Percentiles rank a stretch among this genome's conserved stretches.
Conservation (phyloP, 2,113 vertebrate species). For the Macroglossus sobrinus region DNA sequence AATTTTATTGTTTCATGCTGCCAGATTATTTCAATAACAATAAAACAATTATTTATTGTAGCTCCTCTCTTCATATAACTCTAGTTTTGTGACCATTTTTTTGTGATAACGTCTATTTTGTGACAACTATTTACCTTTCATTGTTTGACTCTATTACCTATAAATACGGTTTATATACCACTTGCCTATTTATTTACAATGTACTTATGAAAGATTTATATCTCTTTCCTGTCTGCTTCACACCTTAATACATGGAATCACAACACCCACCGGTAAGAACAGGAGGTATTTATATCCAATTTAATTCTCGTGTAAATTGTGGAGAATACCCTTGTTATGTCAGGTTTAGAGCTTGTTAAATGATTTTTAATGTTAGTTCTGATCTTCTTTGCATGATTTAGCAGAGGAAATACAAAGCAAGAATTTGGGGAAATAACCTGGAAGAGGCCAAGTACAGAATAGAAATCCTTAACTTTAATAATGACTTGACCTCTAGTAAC, state of each 20-base stretch:
- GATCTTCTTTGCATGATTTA: slow-evolving; percentile 82
- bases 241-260: slow-evolving; percentile 90
- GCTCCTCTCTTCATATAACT: slow-evolving; percentile 64
- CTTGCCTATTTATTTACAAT: slow-evolving; percentile 82
- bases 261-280: slow-evolving; percentile 94
- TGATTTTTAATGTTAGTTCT: slow-evolving; percentile 82
- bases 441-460: slow-evolving; percentile 79
- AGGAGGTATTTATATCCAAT: slow-evolving; percentile 96
- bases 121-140: slow-evolving; percentile 70
- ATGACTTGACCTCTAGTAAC: slow-evolving; percentile 60
- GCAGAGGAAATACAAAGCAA: slow-evolving; percentile 74
- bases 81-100: slow-evolving; percentile 67
- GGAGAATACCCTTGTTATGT: slow-evolving; percentile 85
- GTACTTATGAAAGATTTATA: slow-evolving; percentile 93
- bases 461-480: slow-evolving; percentile 59
- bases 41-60: slow-evolving; percentile 65
- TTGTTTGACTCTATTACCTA: slow-evolving; percentile 79
- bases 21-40: slow-evolving; percentile 68
- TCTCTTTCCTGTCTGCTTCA: slow-evolving; percentile 95
- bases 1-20: slow-evolving; percentile 65
- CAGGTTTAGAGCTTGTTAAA: slow-evolving; percentile 81
- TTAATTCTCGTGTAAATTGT: slow-evolving; percentile 87
- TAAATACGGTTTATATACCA: slow-evolving; percentile 81
- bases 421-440: slow-evolving; percentile 60
- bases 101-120: slow-evolving; percentile 69